A percentile compares a stretch with the other conserved stretches of the same genome.
Conservation (phyloP, 2,797 vertebrate genomes). For the Protonibea diacanthus region DNA sequence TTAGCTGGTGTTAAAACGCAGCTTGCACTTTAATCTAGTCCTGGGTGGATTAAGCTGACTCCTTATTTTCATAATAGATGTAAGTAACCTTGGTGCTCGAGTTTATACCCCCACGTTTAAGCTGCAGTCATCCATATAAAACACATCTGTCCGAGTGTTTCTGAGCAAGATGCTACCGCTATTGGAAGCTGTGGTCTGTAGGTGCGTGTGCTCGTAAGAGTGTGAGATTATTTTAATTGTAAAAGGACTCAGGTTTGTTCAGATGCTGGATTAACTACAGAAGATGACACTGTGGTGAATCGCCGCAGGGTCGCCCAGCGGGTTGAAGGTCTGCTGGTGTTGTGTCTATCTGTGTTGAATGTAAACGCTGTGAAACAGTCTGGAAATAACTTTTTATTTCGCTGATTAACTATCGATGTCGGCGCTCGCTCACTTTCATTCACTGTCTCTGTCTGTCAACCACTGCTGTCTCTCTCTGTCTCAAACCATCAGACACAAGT, state of each 20-base stretch:
- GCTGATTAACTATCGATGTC: no score
- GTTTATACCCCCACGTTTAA: slow-evolving; percentile 18
- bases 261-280: no score
- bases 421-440: no score
- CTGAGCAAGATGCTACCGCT: background rate
- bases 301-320: no score
- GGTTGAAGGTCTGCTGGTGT: no score
- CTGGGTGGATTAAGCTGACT: slow-evolving; percentile 39
- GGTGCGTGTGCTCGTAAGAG: background rate
- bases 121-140: slow-evolving; percentile 8
- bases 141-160: background rate
- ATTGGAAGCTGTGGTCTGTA: background rate
- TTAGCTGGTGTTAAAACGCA: slow-evolving; percentile 9
- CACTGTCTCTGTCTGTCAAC: no score
- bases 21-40: slow-evolving; percentile 5
- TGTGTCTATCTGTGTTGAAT: no score
- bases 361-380: no score
- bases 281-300: no score
- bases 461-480: no score
- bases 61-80: slow-evolving; percentile 41
- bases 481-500: no score
- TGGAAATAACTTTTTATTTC: no score
- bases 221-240: background rate
- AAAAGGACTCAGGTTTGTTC: background rate
- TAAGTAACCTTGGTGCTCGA: slow-evolving; percentile 19